A percentile compares a stretch with the other conserved stretches of the same genome.
Conservation (phyloP, 2,888 invertebrate genomes). For the Pammene fasciana region DNA sequence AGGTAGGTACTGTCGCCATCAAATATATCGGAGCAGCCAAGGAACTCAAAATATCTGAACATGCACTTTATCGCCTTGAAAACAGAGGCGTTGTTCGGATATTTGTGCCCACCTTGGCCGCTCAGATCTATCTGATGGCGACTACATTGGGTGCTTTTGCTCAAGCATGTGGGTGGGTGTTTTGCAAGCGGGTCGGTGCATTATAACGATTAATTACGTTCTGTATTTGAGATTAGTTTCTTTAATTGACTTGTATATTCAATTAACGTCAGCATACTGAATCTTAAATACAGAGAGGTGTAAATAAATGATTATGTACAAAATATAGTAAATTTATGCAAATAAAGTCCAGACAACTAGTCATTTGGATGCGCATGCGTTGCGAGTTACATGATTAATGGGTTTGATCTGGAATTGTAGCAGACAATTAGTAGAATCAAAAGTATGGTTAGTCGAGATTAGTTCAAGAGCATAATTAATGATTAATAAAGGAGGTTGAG, state of each 20-base stretch:
- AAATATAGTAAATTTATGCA: conserved; percentile 42
- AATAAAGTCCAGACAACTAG: conserved; percentile 51
- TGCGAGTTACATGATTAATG: conserved; percentile 60
- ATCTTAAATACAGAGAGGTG: conserved; percentile 50
- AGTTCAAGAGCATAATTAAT: conserved; percentile 65
- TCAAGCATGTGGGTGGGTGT: conserved; percentile 71
- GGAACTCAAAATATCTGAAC: no score
- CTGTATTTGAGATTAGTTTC: conserved; percentile 63
- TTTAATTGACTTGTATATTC: conserved; percentile 34
- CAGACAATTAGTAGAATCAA: conserved; percentile 73
- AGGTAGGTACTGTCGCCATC: no score
- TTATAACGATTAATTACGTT: conserved; percentile 51
- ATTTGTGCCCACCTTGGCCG: no score
- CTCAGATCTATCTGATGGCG: no score
- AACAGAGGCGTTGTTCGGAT: no score
- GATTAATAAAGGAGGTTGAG: conserved; percentile 77
- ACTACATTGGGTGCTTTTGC: conserved; percentile 60
- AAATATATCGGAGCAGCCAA: no score
- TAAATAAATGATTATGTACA: conserved; percentile 43
- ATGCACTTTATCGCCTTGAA: no score
- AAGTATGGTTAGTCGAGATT: conserved; percentile 76
- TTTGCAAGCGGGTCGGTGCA: conserved; percentile 78
- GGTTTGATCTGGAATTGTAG: conserved; percentile 62
- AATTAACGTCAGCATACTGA: conserved; percentile 46
- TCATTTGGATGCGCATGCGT: conserved; percentile 61